These are phyloP conservation scores for Pollachius pollachius DNA, from an alignment of 2,113 vertebrate species.

Conservation along the genomic window DNA sequence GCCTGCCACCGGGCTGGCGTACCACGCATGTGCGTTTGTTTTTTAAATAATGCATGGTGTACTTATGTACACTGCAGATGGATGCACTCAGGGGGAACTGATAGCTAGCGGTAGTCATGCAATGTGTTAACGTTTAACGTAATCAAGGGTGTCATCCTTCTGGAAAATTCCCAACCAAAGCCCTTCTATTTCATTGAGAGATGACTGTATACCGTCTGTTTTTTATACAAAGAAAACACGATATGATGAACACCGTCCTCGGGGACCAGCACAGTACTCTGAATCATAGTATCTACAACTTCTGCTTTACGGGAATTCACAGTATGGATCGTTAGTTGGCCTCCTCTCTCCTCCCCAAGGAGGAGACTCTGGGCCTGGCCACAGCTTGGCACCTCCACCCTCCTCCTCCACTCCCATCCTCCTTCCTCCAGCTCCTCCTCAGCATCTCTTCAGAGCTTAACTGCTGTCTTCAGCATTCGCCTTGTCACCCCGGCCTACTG, in stretches of 20 bases:
- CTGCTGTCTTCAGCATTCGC: not conserved
- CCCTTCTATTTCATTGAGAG: too few relatives aligned
- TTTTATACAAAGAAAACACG: too few relatives aligned
- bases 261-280: too few relatives aligned
- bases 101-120: not conserved
- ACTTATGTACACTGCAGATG: not conserved
- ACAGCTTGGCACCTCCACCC: slow-evolving; percentile 29
- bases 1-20: not conserved
- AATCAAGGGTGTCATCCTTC: too few relatives aligned
- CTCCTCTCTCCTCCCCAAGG: not conserved
- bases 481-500: slow-evolving; percentile 12
- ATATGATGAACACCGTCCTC: too few relatives aligned
- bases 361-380: slow-evolving; percentile 7
- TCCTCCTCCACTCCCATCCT: not conserved
- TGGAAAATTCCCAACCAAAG: too few relatives aligned
- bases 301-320: too few relatives aligned
- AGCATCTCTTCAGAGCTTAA: too few relatives aligned
- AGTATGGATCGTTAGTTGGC: too few relatives aligned
- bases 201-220: too few relatives aligned
- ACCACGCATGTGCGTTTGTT: not conserved
- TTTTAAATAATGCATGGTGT: not conserved
- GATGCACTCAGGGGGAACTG: not conserved
- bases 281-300: too few relatives aligned
- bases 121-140: not conserved
- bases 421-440: too few relatives aligned